These are phyloP conservation scores for Ceramica pisi DNA, from an alignment of 2,888 invertebrate species.

Conservation along the genomic window DNA sequence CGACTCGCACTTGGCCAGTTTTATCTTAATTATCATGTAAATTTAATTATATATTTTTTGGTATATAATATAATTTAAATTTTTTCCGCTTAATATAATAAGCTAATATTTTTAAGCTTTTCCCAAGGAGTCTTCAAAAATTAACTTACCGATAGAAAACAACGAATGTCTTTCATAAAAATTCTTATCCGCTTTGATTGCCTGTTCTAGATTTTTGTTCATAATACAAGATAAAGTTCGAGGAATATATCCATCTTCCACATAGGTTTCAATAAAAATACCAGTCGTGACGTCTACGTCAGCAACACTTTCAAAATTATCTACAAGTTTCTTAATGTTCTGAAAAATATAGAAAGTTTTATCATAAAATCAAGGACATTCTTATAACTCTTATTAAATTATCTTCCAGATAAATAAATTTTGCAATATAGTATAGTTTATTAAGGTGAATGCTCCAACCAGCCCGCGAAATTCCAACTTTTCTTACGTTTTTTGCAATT, in stretches of 20 bases:
- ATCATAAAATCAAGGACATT: too few species aligned
- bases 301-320: constrained; percentile 89
- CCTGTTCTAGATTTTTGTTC: constrained; percentile 94
- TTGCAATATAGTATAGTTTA: too few species aligned
- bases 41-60: too few species aligned
- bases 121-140: background rate
- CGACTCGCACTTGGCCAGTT: too few species aligned
- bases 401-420: background rate
- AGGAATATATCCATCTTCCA: constrained; percentile 93
- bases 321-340: constrained; percentile 39
- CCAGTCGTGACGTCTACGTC: constrained; percentile 97
- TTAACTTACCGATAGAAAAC: constrained; percentile 67
- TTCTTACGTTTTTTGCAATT: too few species aligned
- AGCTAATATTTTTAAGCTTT: too few species aligned
- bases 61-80: too few species aligned
- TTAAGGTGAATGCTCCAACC: too few species aligned
- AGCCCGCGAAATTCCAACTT: too few species aligned
- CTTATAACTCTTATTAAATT: background rate
- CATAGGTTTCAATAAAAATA: constrained; percentile 93
- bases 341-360: background rate
- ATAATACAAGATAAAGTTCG: constrained; percentile 96
- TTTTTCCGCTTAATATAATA: too few species aligned
- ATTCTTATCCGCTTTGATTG: constrained; percentile 95
- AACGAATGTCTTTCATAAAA: constrained; percentile 89
- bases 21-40: too few species aligned